Evolutionary conservation across 1,140 invertebrate genomes (phyloP), one percentile per base, ranked within the genome.

Genomic region (Octopus bimaculoides): DNA sequence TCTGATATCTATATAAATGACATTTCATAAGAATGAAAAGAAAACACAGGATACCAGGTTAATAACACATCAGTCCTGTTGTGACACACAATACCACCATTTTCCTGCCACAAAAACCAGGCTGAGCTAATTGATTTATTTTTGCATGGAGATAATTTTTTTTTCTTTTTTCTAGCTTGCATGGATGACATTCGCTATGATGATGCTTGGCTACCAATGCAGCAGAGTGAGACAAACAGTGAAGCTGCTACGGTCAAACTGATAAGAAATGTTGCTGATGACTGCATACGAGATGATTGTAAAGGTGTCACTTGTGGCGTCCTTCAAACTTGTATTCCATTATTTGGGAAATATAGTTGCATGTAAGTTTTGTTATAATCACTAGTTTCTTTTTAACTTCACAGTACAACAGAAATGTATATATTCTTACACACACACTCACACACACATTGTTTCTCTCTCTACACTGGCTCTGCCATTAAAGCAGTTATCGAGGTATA

Each of bases 261-360:
- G 52, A 85, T 52, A 95, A 96, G 94, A 95, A 97, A 98, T 89
- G 90, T 98, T 17, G 95, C 96, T 84, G 94, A 94, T 76, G 95
- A 96, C 85, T 99, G 98, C 89, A 94, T 95, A 0, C 97, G 98
- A 85, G 96, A 97, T 86, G 96, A 97, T 41, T 98, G 97, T 88
- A 93, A 94, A 75, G 96, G 96, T 88, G 95, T 97, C 61, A 95
- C 95, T 82, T 98, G 97, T 88, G 94, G 94, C 0, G 94, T 95
- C 95, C 96, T 82, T 6, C 76, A 97, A 89, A 95, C 96, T 83
- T 99, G 98, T 90, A 95, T 97, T 54, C 97, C 98, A 90, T 92
- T 98, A 0, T 99, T 97, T 97, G 86, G 87, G n/a, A 74, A 96
- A 96, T 90, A 94, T 96, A 97, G 98, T 86, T 99, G 97, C 96